A percentile compares a stretch with the other conserved stretches of the same genome.
These are phyloP conservation scores for Drosophila kepulauana DNA, from an alignment of 1,140 invertebrate genomes.

Conservation along the genomic window DNA sequence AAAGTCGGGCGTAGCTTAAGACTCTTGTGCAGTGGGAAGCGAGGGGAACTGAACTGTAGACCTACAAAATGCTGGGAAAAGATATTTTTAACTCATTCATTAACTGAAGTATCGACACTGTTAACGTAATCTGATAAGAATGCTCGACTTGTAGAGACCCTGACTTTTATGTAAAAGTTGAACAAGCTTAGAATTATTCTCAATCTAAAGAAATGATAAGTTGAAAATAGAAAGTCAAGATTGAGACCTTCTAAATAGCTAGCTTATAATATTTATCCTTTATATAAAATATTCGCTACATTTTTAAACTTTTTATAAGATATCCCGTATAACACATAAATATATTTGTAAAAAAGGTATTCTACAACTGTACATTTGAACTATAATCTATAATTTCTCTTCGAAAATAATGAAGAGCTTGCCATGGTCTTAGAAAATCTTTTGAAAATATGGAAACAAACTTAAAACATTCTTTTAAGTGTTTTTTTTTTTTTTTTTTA, in stretches of 20 bases:
- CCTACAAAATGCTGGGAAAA: constrained; percentile 3
- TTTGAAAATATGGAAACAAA: no score
- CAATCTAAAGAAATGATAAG: no score
- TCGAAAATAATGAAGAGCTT: background rate
- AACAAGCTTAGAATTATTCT: no score
- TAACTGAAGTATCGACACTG: background rate
- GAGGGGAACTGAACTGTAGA: constrained; percentile 18
- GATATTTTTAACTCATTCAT: constrained; percentile 7
- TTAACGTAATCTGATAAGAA: background rate
- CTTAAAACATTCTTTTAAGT: background rate
- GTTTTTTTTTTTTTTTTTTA: background rate
- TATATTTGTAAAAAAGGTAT: no score
- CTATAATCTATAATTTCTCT: no score
- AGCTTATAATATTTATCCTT: no score
- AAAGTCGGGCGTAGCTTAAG: constrained; percentile 20
- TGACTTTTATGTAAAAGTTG: background rate
- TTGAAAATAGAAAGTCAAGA: no score
- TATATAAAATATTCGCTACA: no score
- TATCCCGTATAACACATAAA: no score
- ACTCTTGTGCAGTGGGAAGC: background rate
- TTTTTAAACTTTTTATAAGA: background rate
- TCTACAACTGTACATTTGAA: no score
- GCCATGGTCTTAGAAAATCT: background rate
- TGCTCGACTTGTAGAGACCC: background rate
- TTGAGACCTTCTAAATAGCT: no score